A percentile compares a stretch with the other conserved stretches of the same genome.
Evolutionary conservation across 1,140 invertebrate genomes (phyloP).

Genomic region (Hypsibius dujardini): DNA sequence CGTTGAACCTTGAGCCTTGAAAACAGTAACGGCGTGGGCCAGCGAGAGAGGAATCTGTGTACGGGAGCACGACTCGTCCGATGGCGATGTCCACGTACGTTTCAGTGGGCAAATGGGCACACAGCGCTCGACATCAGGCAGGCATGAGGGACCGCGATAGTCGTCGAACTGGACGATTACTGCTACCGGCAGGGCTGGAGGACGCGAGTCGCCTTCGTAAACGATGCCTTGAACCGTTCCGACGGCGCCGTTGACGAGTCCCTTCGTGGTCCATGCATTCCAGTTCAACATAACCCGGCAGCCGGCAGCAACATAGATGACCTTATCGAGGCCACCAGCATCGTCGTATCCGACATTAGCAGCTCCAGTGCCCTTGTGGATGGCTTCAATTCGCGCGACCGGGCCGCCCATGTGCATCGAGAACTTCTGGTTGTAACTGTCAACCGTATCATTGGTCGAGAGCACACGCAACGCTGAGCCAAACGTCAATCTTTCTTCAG

Average conservation of each 20-base stretch:
- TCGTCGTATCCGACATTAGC: not conserved
- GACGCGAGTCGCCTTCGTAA: not conserved
- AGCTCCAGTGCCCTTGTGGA: not conserved
- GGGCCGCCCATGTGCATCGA: not conserved
- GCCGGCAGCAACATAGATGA: not conserved
- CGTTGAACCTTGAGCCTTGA: not conserved
- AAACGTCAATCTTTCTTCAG: too few relatives aligned
- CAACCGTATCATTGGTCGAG: not conserved
- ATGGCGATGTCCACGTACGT: not conserved
- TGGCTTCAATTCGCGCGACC: not conserved
- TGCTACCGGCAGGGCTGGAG: not conserved
- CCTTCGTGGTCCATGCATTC: not conserved
- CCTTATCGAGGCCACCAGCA: not conserved
- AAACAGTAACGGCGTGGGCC: not conserved
- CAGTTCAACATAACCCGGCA: not conserved
- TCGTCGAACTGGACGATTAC: not conserved
- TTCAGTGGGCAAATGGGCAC: not conserved
- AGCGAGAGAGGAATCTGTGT: not conserved
- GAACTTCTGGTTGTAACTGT: not conserved
- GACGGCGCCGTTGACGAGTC: not conserved
- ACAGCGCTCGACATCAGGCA: not conserved
- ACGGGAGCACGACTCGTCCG: not conserved
- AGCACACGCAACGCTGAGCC: too few relatives aligned
- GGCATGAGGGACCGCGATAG: not conserved
- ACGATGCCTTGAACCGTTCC: not conserved